Conservation (phyloP, 2,113 vertebrate species). For the Gobio gobio region DNA sequence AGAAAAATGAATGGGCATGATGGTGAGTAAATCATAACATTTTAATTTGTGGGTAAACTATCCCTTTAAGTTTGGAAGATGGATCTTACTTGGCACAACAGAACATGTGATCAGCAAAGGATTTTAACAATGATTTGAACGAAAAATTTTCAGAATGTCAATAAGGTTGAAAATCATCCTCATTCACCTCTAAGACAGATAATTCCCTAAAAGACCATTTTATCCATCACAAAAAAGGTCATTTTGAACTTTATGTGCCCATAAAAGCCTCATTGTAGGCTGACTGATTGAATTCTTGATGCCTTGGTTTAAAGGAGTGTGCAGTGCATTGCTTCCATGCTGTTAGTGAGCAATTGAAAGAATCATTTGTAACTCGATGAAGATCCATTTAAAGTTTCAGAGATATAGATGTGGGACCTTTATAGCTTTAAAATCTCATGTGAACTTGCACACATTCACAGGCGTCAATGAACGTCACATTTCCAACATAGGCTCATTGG, state of each 20-base stretch:
- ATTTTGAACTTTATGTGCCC: constrained; percentile 16
- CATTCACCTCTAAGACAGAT: background rate
- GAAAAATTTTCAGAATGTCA: background rate
- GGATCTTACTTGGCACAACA: background rate
- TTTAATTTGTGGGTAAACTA: no score
- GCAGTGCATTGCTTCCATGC: background rate
- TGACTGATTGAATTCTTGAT: background rate
- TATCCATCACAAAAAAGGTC: constrained; percentile 4
- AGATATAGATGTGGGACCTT: background rate
- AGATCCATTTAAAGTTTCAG: background rate
- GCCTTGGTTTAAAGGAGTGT: background rate
- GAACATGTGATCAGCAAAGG: background rate
- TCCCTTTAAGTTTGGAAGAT: background rate
- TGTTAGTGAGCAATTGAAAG: background rate
- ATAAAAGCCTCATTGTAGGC: background rate
- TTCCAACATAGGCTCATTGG: background rate
- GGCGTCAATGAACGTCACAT: background rate
- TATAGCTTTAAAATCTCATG: background rate
- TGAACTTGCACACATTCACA: background rate
- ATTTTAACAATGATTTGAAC: background rate
- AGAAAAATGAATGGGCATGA: background rate
- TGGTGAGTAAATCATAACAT: no score
- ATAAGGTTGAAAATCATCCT: background rate
- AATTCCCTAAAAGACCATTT: background rate
- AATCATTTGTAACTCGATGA: background rate